Evolutionary conservation across 2,888 invertebrate species (phyloP), one percentile per base, ranked within the genome.

Genomic region (Gasteruption jaculator): DNA sequence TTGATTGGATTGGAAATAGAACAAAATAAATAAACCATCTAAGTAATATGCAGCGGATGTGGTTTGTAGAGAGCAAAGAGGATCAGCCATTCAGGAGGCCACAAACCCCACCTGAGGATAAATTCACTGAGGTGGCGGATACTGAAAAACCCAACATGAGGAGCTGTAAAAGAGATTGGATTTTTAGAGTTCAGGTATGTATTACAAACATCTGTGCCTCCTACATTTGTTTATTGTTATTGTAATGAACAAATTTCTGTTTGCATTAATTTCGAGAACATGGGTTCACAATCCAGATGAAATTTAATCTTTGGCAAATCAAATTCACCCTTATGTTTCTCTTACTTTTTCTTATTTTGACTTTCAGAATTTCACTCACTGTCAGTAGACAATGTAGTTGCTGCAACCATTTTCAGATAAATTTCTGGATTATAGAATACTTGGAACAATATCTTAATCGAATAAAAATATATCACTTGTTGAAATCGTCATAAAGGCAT

Each of bases 161-260:
- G 54, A 68, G 58, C 30, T 65, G 60, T 26, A 68, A 67, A 45
- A 62, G 63, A 43, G 68, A 70, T 25, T 70, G 68, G 69, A 53
- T 68, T 46, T 70, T 70, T 49, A 60, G 70, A 51, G 65, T 70
- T 5, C 61, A 69, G 65, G 70, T 70, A 62, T 43, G 32, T 14
- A 16, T 18, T 18, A n/a, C n/a, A n/a, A n/a, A n/a, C n/a, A n/a
- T n/a, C n/a, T n/a, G n/a, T n/a, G n/a, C n/a, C n/a, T n/a, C n/a
- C n/a, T n/a, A n/a, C n/a, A n/a, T n/a, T n/a, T n/a, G n/a, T n/a
- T n/a, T n/a, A n/a, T n/a, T n/a, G n/a, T n/a, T n/a, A n/a, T n/a
- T n/a, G n/a, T n/a, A n/a, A n/a, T n/a, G n/a, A n/a, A n/a, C n/a
- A n/a, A n/a, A n/a, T n/a, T n/a, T n/a, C n/a, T n/a, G n/a, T n/a